Conservation (phyloP, 2,797 vertebrate genomes). For the Gobio occitaniae region DNA sequence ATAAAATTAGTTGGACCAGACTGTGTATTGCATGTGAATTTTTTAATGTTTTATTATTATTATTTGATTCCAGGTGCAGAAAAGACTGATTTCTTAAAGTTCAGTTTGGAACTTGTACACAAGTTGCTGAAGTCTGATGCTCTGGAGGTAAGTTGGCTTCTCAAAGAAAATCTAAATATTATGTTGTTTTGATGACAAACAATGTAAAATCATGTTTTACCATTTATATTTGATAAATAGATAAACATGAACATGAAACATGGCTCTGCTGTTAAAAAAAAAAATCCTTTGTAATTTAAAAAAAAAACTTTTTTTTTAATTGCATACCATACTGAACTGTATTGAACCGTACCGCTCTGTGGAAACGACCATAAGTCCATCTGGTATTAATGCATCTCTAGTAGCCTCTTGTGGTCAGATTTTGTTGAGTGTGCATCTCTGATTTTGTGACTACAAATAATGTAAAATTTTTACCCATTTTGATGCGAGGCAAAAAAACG, state of each 20-base stretch:
- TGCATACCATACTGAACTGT: too few relatives aligned
- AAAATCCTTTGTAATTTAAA: too few relatives aligned
- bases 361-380: background rate
- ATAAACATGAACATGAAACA: background rate
- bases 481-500: background rate
- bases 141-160: conserved; percentile 77
- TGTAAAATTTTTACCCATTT: background rate
- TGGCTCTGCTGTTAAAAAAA: background rate
- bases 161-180: background rate
- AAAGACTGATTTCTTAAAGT: conserved; percentile 87
- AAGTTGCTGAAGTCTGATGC: conserved; percentile 85
- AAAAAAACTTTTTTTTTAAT: too few relatives aligned
- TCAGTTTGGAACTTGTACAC: conserved; percentile 88
- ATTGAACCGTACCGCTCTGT: too few relatives aligned
- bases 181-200: background rate
- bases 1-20: background rate
- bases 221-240: background rate
- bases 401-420: background rate
- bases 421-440: background rate
- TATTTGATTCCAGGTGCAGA: conserved; percentile 79
- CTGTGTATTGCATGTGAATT: background rate
- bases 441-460: background rate
- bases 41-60: background rate
- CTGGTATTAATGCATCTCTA: background rate
- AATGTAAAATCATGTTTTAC: background rate